Evolutionary conservation across 2,797 vertebrate genomes (phyloP).

Genomic region (Protosalanx chinensis): DNA sequence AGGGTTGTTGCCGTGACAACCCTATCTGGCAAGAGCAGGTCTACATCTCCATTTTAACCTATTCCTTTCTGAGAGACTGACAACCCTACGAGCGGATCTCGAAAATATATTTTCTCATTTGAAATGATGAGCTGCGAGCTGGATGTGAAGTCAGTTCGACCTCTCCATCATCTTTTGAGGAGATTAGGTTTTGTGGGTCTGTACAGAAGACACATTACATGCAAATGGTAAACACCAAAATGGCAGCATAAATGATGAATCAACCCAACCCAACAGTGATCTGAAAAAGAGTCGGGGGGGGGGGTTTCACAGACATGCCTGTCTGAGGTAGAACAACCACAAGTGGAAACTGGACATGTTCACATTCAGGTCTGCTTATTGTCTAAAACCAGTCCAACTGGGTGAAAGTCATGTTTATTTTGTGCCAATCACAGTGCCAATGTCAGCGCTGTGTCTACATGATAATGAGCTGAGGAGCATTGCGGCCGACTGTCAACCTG

Average conservation of each 20-base stretch:
- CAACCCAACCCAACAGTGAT: background rate
- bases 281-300: background rate
- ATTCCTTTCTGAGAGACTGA: constrained; percentile 49
- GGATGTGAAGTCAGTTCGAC: background rate
- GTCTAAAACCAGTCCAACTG: no score
- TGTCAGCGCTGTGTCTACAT: no score
- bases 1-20: constrained; percentile 91
- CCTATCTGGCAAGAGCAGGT: constrained; percentile 84
- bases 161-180: background rate
- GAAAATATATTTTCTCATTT: background rate
- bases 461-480: no score
- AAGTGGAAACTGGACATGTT: no score
- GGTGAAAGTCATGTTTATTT: no score
- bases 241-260: no score
- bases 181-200: background rate
- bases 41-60: constrained; percentile 83
- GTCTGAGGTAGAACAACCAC: no score
- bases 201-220: constrained; percentile 1
- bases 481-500: no score
- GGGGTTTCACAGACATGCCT: background rate
- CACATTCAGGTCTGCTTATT: no score
- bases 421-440: no score
- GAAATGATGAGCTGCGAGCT: no score
- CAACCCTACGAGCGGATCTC: constrained; percentile 6
- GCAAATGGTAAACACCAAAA: background rate